Evolutionary conservation across 2,888 invertebrate genomes (phyloP), one percentile per base, ranked within the genome.

Genomic region (Stenchaetothrips biformis): DNA sequence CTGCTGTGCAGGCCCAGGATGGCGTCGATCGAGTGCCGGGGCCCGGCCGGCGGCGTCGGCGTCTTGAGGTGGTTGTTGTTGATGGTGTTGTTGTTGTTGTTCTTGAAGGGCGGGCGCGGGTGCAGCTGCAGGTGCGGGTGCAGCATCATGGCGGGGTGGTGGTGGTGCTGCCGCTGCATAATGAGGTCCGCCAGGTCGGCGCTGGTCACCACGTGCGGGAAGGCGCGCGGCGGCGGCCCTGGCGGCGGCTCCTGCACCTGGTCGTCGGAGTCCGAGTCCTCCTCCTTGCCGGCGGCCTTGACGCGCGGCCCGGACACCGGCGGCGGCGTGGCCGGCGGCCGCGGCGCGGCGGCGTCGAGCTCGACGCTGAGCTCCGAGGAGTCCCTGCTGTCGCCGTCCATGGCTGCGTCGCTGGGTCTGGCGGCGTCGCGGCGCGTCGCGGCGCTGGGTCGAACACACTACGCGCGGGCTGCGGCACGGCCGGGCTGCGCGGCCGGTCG

Each of bases 1-100:
- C 0, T 59, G 59, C 13, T 21, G 67, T 74, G 67, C 67, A 74
- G 67, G 67, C 67, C 67, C 67, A 74, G 67, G 67, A 74, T 74
- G 25, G 67, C 67, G 67, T 74, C 67, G 67, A 74, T 74, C 8
- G 67, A 74, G 67, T 74, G 67, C 9, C 67, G 67, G 3, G 67
- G 67, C 67, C 67, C 67, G 9, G 67, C 11, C 67, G 67, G 9
- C 67, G 67, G 67, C 67, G 67, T 21, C 25, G 67, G 21, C 8
- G 21, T 21, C 67, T 74, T 74, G 25, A 74, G 67, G 21, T 67
- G 67, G 67, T 74, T 74, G 67, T 74, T 67, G 67, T 67, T 74
- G 67, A 25, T 74, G 67, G 11, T 74, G 25, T 74, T 74, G 67
- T 21, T 74, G 25, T 74, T 21, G 67, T 74, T n/a, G 67, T 74